These are phyloP conservation scores for Agrochola lota DNA, from an alignment of 2,888 invertebrate genomes.

Conservation along the genomic window DNA sequence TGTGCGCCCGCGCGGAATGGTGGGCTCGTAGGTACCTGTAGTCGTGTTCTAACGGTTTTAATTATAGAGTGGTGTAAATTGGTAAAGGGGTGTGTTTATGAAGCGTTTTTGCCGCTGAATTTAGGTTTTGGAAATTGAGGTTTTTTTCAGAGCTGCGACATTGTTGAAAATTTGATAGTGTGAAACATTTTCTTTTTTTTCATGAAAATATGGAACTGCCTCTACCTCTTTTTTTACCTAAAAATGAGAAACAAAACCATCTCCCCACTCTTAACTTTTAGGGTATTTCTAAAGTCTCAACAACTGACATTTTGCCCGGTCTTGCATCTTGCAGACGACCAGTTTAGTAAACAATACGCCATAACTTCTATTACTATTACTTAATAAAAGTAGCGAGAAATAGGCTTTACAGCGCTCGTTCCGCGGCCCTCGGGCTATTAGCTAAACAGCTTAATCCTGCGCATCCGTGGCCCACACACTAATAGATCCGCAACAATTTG, in stretches of 20 bases:
- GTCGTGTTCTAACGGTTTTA: slow-evolving; percentile 42
- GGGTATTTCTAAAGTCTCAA: slow-evolving; percentile 2
- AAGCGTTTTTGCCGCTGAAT: neutral
- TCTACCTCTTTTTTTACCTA: too few species aligned
- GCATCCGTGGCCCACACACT: slow-evolving; percentile 62
- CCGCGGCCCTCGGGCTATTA: slow-evolving; percentile 59
- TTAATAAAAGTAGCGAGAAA: slow-evolving; percentile 62
- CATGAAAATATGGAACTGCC: neutral
- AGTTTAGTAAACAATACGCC: slow-evolving; percentile 45
- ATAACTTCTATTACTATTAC: slow-evolving; percentile 55
- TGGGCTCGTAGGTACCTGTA: slow-evolving; percentile 42
- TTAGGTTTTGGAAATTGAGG: neutral
- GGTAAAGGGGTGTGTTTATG: slow-evolving; percentile 6
- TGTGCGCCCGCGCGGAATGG: slow-evolving; percentile 60
- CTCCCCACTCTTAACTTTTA: neutral
- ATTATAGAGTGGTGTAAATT: slow-evolving; percentile 40
- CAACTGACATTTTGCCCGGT: slow-evolving; percentile 22
- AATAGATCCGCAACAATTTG: slow-evolving; percentile 68
- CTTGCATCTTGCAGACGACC: slow-evolving; percentile 18
- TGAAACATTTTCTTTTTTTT: too few species aligned
- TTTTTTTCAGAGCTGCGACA: neutral
- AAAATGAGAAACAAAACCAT: neutral
- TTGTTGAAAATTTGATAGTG: neutral
- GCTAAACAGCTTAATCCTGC: slow-evolving; percentile 66
- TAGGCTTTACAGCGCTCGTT: slow-evolving; percentile 52